Conservation (phyloP, 2,797 vertebrate species). For the Scyliorhinus canicula region DNA sequence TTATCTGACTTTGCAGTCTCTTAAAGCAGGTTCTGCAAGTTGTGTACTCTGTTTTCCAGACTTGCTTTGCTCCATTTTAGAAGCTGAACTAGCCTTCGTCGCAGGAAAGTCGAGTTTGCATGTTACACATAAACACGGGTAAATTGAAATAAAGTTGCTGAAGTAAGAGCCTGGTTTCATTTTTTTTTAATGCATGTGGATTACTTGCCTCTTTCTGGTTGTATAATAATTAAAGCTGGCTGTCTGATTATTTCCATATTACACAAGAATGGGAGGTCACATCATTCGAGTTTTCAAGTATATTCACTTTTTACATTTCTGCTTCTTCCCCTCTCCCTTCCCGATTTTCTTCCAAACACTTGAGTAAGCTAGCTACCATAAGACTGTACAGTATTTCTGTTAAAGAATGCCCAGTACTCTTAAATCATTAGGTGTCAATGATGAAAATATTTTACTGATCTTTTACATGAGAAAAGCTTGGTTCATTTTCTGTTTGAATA, state of each 20-base stretch:
- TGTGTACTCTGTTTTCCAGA: neutral
- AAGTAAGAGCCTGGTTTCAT: neutral
- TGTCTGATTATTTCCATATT: neutral
- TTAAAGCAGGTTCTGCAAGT: neutral
- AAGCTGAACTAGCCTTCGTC: neutral
- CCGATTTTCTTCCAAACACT: neutral
- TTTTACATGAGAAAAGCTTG: neutral
- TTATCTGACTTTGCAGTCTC: neutral
- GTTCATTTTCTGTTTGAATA: neutral
- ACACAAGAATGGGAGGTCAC: neutral
- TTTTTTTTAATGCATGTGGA: neutral
- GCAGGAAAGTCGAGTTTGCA: neutral
- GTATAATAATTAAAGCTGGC: neutral
- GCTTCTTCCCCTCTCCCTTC: neutral
- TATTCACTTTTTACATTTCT: neutral
- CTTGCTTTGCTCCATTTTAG: neutral
- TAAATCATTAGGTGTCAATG: neutral
- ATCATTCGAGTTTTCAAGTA: neutral
- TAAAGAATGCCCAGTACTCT: neutral
- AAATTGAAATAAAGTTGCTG: neutral
- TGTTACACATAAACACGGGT: neutral
- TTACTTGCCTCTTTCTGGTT: neutral
- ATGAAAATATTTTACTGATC: neutral
- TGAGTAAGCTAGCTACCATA: neutral
- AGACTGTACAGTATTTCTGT: neutral